These are phyloP conservation scores for Turritopsis rubra DNA, from an alignment of 30 jellyfish, hydroid and myxozoan species.

Conservation along the genomic window DNA sequence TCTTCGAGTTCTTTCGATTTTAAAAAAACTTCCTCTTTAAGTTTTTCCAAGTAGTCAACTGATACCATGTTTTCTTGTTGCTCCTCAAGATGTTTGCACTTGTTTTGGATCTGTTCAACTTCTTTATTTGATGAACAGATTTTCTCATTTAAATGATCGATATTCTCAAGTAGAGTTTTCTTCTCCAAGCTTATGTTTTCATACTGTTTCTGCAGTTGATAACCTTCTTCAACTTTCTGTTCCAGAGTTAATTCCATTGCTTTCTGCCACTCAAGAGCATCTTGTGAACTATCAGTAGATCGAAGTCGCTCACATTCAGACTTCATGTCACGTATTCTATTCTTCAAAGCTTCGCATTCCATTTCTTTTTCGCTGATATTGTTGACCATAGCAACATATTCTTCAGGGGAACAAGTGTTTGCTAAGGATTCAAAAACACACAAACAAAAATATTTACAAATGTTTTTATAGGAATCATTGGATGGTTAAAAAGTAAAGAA, in stretches of 20 bases:
- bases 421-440: conserved; percentile 2
- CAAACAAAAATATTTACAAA: too few relatives aligned
- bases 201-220: not conserved
- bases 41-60: conserved; percentile 6
- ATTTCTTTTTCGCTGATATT: conserved; percentile 5
- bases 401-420: conserved; percentile 25
- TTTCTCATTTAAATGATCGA: not conserved
- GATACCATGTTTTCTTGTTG: conserved; percentile 15
- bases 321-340: conserved; percentile 8
- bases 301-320: conserved; percentile 13
- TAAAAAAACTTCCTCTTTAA: conserved; percentile 16
- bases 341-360: conserved; percentile 23
- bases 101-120: not conserved
- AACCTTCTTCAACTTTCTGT: conserved; percentile 13
- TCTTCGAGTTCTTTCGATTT: conserved; percentile 24
- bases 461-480: too few relatives aligned
- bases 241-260: conserved; percentile 1
- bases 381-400: not conserved
- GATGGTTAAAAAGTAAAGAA: not conserved
- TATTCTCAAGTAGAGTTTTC: not conserved
- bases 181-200: not conserved
- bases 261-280: conserved; percentile 7
- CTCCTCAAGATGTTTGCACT: not conserved
- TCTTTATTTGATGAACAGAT: not conserved
- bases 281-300: not conserved